Evolutionary conservation across 2,113 vertebrate species (phyloP), one percentile per base, ranked within the genome.

Genomic region (Podocnemis expansa): DNA sequence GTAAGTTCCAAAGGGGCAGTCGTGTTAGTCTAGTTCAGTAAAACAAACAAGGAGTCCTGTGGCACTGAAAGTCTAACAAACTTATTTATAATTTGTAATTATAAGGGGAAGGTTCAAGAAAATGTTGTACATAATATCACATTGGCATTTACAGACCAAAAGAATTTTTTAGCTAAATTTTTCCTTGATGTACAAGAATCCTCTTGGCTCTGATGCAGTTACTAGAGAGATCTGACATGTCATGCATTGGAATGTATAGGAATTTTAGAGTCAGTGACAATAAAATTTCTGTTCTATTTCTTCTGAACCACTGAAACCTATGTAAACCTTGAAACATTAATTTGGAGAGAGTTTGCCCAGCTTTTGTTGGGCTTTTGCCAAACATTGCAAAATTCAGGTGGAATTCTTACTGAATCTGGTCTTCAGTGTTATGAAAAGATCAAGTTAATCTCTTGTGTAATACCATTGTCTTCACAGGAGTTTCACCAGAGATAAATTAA

Each of bases 161-260:
- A 14, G 38, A 9, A 0, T 10, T 76, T 88, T 90, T 81, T 24
- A 3, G 22, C 73, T 29, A 67, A n/a, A 27, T 67, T 67, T 73
- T 83, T 24, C 79, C 78, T 51, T 21, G 43, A 43, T 38, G 3
- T 34, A 14, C 82, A n/a, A 1, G 70, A 43, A 67, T 58, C 22
- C 1, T 16, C 17, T n/a, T 70, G 29, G 12, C 1, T 70, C 24
- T 3, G 0, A 0, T 11, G 49, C 31, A 79, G 6, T 24, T 87
- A 10, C 3, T n/a, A 49, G 31, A 51, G 87, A 45, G n/a, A 70
- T 10, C 14, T 55, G 22, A 80, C 25, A 38, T 70, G 11, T 81
- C 87, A 6, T 14, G 4, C 5, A 6, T 24, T 89, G 9, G 51
- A 52, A 38, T 88, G 78, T 87, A 27, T 89, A 63, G 38, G 25